Conservation (phyloP, 2,797 vertebrate species). For the Capromys pilorides region DNA sequence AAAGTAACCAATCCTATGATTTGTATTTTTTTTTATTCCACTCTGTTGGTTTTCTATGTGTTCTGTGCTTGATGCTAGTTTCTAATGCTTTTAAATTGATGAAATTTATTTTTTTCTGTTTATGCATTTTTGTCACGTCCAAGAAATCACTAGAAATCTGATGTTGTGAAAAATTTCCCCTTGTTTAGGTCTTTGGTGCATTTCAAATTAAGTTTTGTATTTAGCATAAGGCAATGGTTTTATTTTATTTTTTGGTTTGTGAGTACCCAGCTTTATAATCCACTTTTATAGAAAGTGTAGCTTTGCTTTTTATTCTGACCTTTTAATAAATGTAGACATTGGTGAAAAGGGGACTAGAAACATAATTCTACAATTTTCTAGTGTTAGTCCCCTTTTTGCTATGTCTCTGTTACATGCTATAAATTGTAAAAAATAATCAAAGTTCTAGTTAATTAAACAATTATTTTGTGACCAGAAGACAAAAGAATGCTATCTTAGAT, state of each 20-base stretch:
- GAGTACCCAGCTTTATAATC: background rate
- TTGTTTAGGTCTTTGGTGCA: background rate
- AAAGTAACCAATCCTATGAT: background rate
- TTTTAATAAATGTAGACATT: slow-evolving; percentile 30
- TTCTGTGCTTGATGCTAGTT: background rate
- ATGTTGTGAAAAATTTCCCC: background rate
- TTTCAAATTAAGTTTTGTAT: slow-evolving; percentile 30
- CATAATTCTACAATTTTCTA: background rate
- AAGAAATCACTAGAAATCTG: slow-evolving; percentile 24
- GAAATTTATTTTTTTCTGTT: background rate
- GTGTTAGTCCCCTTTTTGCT: background rate
- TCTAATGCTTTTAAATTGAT: slow-evolving; percentile 48
- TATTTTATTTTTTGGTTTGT: background rate
- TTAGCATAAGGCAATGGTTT: background rate
- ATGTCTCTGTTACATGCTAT: background rate
- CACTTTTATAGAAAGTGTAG: slow-evolving; percentile 37
- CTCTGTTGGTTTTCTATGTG: background rate
- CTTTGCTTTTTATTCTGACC: slow-evolving; percentile 6
- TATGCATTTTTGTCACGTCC: slow-evolving; percentile 32
- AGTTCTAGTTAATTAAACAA: slow-evolving; percentile 18
- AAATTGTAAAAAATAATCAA: slow-evolving; percentile 43
- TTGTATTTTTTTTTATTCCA: background rate
- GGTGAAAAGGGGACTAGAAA: background rate
- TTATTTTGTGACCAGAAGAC: slow-evolving; percentile 30
- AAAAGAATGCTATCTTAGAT: background rate